A percentile compares a stretch with the other conserved stretches of the same genome.
phyloP scores from a whole-genome alignment of 2,113 vertebrate species.

The Leptodactylus fuscus region DNA sequence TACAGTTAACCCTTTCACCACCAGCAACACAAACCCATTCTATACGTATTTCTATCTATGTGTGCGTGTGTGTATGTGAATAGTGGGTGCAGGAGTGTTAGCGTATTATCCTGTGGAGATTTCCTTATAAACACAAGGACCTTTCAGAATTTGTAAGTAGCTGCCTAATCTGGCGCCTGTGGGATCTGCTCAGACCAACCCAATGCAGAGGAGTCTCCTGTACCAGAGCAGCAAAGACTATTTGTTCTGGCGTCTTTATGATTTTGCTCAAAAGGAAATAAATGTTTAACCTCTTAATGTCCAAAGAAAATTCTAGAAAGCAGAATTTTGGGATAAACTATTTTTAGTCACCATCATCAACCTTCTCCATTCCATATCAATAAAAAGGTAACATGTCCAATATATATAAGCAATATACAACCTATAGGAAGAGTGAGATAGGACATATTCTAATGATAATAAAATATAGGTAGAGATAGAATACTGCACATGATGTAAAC shows the following conservation, averaged over 20 bases:
- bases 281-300: background rate
- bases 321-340: background rate
- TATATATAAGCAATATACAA: too few species aligned
- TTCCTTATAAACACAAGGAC: constrained; percentile 55
- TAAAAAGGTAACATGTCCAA: too few species aligned
- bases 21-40: background rate
- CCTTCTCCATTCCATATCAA: too few species aligned
- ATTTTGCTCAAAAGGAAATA: constrained; percentile 57
- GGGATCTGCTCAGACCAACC: constrained; percentile 56
- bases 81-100: background rate
- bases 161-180: constrained; percentile 50
- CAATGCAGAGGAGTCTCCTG: constrained; percentile 49
- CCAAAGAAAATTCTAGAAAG: background rate
- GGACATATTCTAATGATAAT: background rate
- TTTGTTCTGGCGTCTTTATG: constrained; percentile 41
- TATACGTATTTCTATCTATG: background rate
- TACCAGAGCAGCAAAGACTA: constrained; percentile 40
- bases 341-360: background rate
- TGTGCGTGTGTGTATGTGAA: background rate
- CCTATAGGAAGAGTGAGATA: background rate
- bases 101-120: constrained; percentile 53
- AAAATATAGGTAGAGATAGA: background rate
- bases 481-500: background rate
- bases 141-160: constrained; percentile 54
- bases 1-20: background rate